phyloP scores from a whole-genome alignment of 2,113 vertebrate species.

The Salvator merianae region DNA sequence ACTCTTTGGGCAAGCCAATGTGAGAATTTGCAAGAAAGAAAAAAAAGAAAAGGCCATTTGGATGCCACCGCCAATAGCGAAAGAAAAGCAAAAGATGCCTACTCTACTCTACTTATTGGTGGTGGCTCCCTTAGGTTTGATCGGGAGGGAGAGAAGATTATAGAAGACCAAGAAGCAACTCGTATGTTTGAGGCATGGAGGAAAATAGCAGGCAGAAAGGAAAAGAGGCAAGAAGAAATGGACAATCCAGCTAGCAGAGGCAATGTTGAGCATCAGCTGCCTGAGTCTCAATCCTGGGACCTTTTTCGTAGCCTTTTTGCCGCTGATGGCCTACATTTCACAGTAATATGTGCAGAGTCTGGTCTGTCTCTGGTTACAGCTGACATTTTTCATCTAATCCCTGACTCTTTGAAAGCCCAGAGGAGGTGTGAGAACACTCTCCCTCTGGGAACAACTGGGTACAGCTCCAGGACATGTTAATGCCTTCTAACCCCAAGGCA shows the following conservation, averaged over 20 bases:
- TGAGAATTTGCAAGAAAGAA: neutral
- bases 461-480: neutral
- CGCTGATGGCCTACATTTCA: conserved; percentile 27
- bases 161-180: too few relatives aligned
- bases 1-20: neutral
- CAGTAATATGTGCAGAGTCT: neutral
- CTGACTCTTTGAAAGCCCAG: conserved; percentile 34
- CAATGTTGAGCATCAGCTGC: neutral
- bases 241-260: neutral
- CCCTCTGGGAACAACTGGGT: conserved; percentile 35
- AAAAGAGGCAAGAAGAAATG: rapidly evolving
- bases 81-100: too few relatives aligned
- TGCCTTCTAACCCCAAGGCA: neutral
- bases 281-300: neutral
- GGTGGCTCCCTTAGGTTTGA: too few relatives aligned
- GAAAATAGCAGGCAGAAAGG: neutral
- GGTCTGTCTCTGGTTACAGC: conserved; percentile 31
- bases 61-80: too few relatives aligned
- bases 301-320: neutral
- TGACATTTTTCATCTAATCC: conserved; percentile 62
- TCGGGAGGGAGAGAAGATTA: too few relatives aligned
- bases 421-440: conserved; percentile 20
- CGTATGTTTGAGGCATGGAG: too few relatives aligned
- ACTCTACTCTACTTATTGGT: too few relatives aligned
- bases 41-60: neutral